These are phyloP conservation scores for Liodrosophila aerea DNA, from an alignment of 2,888 invertebrate genomes.

Conservation along the genomic window DNA sequence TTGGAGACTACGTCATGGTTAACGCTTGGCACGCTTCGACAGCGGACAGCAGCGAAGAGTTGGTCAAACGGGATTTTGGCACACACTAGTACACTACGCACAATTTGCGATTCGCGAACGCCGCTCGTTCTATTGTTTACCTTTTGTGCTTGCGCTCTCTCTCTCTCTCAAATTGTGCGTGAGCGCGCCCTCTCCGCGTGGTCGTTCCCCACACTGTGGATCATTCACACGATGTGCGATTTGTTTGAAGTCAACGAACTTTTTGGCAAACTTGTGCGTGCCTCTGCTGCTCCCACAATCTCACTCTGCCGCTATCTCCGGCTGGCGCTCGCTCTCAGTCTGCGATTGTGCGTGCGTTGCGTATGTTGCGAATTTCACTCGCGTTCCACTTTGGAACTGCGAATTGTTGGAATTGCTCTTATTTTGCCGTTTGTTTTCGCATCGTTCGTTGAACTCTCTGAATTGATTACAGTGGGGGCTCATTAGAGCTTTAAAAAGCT, in stretches of 20 bases:
- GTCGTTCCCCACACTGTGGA: slow-evolving; percentile 8
- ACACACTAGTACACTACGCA: slow-evolving; percentile 33
- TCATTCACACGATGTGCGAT: slow-evolving; percentile 30
- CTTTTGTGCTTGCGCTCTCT: slow-evolving; percentile 15
- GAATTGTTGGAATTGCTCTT: neutral
- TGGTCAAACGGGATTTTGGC: slow-evolving; percentile 14
- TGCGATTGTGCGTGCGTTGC: slow-evolving; percentile 35
- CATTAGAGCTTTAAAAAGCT: slow-evolving; percentile 4
- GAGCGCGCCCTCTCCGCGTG: neutral
- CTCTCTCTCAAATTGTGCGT: slow-evolving; percentile 8
- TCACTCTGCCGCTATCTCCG: slow-evolving; percentile 8
- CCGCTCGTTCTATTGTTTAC: slow-evolving; percentile 59
- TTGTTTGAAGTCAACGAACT: slow-evolving; percentile 74
- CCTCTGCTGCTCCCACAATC: slow-evolving; percentile 6
- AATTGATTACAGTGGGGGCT: slow-evolving; percentile 5
- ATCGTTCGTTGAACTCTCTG: slow-evolving; percentile 59
- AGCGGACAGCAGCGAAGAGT: slow-evolving; percentile 30
- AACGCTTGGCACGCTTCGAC: slow-evolving; percentile 23
- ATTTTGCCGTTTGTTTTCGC: slow-evolving; percentile 25
- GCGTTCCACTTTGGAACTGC: slow-evolving; percentile 36
- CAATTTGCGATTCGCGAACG: slow-evolving; percentile 43
- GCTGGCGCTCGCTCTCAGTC: slow-evolving; percentile 4
- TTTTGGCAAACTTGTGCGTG: slow-evolving; percentile 51
- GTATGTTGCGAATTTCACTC: slow-evolving; percentile 44
- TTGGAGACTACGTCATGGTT: slow-evolving; percentile 34